phyloP scores from a whole-genome alignment of 1,140 invertebrate species.

The Oscheius sp. region DNA sequence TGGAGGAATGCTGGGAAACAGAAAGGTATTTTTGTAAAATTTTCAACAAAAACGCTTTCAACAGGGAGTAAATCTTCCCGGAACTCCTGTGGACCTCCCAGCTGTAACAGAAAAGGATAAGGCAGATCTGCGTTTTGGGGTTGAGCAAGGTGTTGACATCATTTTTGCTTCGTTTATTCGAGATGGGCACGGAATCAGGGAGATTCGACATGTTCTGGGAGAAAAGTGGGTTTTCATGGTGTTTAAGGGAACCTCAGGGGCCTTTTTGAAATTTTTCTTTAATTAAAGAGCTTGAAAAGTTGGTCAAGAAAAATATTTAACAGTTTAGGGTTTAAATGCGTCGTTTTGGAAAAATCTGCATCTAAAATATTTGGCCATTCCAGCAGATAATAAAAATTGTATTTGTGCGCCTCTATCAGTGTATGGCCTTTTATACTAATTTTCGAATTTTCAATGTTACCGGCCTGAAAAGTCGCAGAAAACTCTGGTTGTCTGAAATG shows the following conservation, averaged over 20 bases:
- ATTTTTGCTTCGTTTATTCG: slow-evolving; percentile 98
- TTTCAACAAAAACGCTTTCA: background rate
- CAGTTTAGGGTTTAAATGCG: too few relatives aligned
- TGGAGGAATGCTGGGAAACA: slow-evolving; percentile 86
- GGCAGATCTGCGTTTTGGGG: slow-evolving; percentile 86
- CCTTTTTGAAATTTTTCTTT: background rate
- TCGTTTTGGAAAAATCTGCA: too few relatives aligned
- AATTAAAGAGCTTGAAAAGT: too few relatives aligned
- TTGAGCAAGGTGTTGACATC: slow-evolving; percentile 85
- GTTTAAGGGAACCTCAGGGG: background rate
- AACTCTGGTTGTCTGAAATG: too few relatives aligned
- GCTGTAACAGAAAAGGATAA: slow-evolving; percentile 98
- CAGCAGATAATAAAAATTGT: too few relatives aligned
- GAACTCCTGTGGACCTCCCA: slow-evolving; percentile 89
- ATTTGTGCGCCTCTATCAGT: too few relatives aligned
- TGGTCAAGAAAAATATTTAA: too few relatives aligned
- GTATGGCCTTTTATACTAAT: too few relatives aligned
- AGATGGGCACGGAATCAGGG: slow-evolving; percentile 79
- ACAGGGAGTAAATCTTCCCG: slow-evolving; percentile 87
- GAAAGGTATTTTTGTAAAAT: slow-evolving; percentile 68
- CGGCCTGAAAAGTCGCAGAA: too few relatives aligned
- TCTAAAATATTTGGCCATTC: too few relatives aligned
- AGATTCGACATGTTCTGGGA: slow-evolving; percentile 82
- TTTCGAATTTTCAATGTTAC: too few relatives aligned
- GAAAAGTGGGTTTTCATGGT: slow-evolving; percentile 64